These are phyloP conservation scores for Potamarius usumacintae DNA, from an alignment of 2,113 vertebrate genomes.

Conservation along the genomic window DNA sequence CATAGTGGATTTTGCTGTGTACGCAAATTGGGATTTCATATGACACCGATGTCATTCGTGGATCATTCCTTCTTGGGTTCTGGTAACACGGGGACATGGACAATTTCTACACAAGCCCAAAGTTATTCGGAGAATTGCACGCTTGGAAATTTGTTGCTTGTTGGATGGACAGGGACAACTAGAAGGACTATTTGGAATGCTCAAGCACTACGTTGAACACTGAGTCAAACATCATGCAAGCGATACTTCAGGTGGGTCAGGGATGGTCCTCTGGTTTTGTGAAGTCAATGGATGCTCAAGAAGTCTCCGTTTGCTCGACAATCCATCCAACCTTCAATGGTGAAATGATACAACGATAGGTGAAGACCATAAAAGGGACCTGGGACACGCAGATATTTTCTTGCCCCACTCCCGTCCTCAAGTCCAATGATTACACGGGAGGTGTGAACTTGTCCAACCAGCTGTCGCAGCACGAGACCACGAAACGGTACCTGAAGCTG, in stretches of 20 bases:
- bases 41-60: conserved; percentile 21
- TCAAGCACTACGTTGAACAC: neutral
- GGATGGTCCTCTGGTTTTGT: conserved; percentile 46
- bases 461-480: conserved; percentile 31
- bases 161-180: neutral
- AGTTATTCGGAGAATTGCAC: conserved; percentile 32
- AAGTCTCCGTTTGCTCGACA: conserved; percentile 43
- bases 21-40: conserved; percentile 33
- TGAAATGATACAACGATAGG: conserved; percentile 18
- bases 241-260: conserved; percentile 44
- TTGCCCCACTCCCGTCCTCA: conserved; percentile 28
- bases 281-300: conserved; percentile 49
- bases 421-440: conserved; percentile 28
- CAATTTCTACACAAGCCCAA: conserved; percentile 35
- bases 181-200: conserved; percentile 4
- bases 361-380: neutral
- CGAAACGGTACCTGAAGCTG: conserved; percentile 39
- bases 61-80: conserved; percentile 18
- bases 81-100: conserved; percentile 26
- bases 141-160: neutral
- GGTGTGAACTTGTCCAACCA: conserved; percentile 39
- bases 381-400: conserved; percentile 21
- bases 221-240: neutral
- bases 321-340: conserved; percentile 30
- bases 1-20: conserved; percentile 38